A percentile compares a stretch with the other conserved stretches of the same genome.
phyloP scores from a whole-genome alignment of 2,888 invertebrate genomes.

The Bedellia somnulentella region DNA sequence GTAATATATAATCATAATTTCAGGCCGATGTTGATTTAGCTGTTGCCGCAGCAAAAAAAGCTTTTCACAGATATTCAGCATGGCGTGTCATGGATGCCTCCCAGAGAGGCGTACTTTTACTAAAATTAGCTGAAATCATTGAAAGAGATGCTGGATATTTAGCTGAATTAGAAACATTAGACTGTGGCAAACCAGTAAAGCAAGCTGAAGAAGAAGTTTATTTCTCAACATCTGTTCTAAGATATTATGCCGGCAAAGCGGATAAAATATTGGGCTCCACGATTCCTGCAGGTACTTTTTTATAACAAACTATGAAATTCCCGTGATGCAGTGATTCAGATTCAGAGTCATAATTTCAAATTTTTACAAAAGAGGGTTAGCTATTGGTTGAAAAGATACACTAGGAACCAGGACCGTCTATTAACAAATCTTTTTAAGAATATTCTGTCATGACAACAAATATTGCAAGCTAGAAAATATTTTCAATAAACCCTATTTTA shows the following conservation, averaged over 20 bases:
- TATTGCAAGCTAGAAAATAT: too few species aligned
- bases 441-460: too few species aligned
- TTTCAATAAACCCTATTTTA: too few species aligned
- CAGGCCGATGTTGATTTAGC: slow-evolving; percentile 81
- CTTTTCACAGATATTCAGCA: slow-evolving; percentile 70
- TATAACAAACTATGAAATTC: too few species aligned
- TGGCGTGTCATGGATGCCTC: slow-evolving; percentile 86
- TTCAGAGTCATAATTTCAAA: too few species aligned
- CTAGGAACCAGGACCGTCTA: too few species aligned
- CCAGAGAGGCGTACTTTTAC: slow-evolving; percentile 71
- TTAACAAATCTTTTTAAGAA: too few species aligned
- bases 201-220: slow-evolving; percentile 71
- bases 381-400: too few species aligned
- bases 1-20: slow-evolving; percentile 9
- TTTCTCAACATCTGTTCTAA: slow-evolving; percentile 63
- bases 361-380: too few species aligned
- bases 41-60: slow-evolving; percentile 76
- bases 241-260: slow-evolving; percentile 91
- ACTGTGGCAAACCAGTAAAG: slow-evolving; percentile 90
- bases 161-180: slow-evolving; percentile 88
- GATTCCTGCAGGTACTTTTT: slow-evolving; percentile 65
- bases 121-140: slow-evolving; percentile 74
- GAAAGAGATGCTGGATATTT: slow-evolving; percentile 72
- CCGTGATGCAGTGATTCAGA: too few species aligned
- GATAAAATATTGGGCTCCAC: slow-evolving; percentile 83